Percentiles rank a stretch among this genome's conserved stretches.
phyloP scores from a whole-genome alignment of 2,113 vertebrate species.

The Catharus fuscescens region DNA sequence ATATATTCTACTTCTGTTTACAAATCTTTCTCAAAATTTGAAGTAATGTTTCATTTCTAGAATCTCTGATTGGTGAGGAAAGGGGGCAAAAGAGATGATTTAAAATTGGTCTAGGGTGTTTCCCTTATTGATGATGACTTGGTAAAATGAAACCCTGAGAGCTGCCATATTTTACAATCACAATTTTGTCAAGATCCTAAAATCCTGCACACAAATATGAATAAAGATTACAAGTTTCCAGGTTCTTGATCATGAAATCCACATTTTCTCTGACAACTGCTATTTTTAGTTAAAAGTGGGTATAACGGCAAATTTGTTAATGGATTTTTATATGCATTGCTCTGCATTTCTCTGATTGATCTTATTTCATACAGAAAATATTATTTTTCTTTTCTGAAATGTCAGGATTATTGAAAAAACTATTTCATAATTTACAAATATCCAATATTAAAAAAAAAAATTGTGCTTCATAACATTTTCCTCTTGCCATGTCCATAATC shows the following conservation, averaged over 20 bases:
- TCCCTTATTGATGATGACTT: not conserved
- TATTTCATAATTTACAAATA: not conserved
- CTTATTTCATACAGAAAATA: not conserved
- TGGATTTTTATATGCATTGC: not conserved
- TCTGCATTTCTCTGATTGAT: not conserved
- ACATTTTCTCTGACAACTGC: not conserved
- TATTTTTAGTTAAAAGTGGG: not conserved
- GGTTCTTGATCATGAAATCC: not conserved
- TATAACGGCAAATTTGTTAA: not conserved
- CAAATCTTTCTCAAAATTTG: not conserved
- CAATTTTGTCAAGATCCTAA: not conserved
- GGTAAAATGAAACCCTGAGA: not conserved
- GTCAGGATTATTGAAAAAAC: not conserved
- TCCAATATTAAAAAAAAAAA: not conserved
- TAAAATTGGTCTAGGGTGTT: not conserved
- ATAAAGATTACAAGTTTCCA: not conserved
- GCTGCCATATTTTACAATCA: rapidly evolving
- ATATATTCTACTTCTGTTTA: not conserved
- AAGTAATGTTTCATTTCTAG: not conserved
- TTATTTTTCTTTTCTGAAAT: not conserved
- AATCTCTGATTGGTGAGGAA: not conserved
- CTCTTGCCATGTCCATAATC: not conserved
- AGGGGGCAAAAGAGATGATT: not conserved
- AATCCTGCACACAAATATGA: not conserved
- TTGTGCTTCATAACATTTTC: rapidly evolving